These are phyloP conservation scores for Cottoperca gobio DNA, from an alignment of 2,797 vertebrate genomes.

Conservation along the genomic window DNA sequence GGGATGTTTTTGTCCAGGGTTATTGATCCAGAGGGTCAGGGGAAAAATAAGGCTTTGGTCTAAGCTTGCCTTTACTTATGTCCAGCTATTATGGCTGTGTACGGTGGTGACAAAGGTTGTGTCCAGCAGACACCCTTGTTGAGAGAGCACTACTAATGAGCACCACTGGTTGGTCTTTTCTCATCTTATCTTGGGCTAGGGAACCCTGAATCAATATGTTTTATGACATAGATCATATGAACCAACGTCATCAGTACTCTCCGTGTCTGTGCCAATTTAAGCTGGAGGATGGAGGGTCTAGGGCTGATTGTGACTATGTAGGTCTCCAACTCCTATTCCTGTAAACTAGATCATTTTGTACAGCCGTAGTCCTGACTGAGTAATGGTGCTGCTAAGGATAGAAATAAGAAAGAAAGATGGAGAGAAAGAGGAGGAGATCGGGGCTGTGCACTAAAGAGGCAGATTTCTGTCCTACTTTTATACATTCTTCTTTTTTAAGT, in stretches of 20 bases:
- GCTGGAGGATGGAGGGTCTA: conserved; percentile 45
- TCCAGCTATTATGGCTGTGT: conserved; percentile 24
- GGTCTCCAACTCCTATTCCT: conserved; percentile 77
- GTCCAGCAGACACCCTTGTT: conserved; percentile 8
- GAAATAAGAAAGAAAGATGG: conserved; percentile 58
- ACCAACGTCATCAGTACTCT: conserved; percentile 60
- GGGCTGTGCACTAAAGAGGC: conserved; percentile 40
- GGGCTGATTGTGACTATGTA: conserved; percentile 72
- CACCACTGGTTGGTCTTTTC: conserved; percentile 3
- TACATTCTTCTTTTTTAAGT: conserved; percentile 52
- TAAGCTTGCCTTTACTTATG: conserved; percentile 26
- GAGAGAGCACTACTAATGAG: conserved; percentile 29
- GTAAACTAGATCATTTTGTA: conserved; percentile 81
- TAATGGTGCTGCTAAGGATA: conserved; percentile 72
- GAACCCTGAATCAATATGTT: conserved; percentile 61
- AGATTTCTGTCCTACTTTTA: conserved; percentile 73
- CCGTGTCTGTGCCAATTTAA: conserved; percentile 52
- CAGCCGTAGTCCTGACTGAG: conserved; percentile 67
- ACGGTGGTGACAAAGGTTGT: conserved; percentile 23
- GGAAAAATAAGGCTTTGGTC: conserved; percentile 22
- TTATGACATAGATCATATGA: conserved; percentile 57
- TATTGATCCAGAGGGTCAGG: conserved; percentile 46
- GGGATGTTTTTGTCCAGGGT: conserved; percentile 40
- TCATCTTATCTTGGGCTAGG: conserved; percentile 27
- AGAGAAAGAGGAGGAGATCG: conserved; percentile 48